Conservation (phyloP, 2,797 vertebrate species). For the Eulemur mongoz region DNA sequence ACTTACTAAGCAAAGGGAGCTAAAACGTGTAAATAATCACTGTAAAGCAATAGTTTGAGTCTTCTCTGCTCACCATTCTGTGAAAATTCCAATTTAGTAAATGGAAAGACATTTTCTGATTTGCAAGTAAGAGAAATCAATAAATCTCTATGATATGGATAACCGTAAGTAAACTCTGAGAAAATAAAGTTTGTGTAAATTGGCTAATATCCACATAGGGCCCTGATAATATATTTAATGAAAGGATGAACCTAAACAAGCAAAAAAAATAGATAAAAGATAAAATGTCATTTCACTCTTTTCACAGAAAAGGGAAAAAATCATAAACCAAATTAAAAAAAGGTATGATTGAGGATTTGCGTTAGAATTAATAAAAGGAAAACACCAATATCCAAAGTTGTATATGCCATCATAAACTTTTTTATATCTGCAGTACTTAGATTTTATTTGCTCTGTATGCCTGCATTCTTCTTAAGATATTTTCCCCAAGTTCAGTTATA, state of each 20-base stretch:
- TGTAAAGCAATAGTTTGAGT: background rate
- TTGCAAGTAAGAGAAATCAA: background rate
- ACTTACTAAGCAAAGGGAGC: background rate
- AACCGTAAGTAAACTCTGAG: background rate
- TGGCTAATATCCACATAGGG: background rate
- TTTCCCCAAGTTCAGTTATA: conserved; percentile 84
- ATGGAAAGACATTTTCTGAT: background rate
- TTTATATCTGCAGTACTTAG: conserved; percentile 82
- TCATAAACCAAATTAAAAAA: conserved; percentile 78
- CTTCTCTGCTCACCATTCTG: background rate
- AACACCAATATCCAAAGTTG: conserved; percentile 83
- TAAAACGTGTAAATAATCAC: background rate
- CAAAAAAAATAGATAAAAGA: conserved; percentile 22
- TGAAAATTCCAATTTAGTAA: conserved; percentile 46
- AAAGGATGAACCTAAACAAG: conserved; percentile 22
- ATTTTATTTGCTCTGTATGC: conserved; percentile 86
- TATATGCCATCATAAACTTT: conserved; percentile 85
- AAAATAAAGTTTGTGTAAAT: conserved; percentile 1
- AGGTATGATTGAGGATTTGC: conserved; percentile 77
- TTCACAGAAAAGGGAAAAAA: conserved; percentile 55
- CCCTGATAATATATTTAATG: background rate
- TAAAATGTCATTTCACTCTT: conserved; percentile 25
- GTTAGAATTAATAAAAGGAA: conserved; percentile 86
- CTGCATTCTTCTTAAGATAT: conserved; percentile 82
- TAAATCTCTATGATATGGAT: background rate